These are phyloP conservation scores for Phylloscopus trochiloides DNA, from an alignment of 2,113 vertebrate genomes.

Conservation along the genomic window DNA sequence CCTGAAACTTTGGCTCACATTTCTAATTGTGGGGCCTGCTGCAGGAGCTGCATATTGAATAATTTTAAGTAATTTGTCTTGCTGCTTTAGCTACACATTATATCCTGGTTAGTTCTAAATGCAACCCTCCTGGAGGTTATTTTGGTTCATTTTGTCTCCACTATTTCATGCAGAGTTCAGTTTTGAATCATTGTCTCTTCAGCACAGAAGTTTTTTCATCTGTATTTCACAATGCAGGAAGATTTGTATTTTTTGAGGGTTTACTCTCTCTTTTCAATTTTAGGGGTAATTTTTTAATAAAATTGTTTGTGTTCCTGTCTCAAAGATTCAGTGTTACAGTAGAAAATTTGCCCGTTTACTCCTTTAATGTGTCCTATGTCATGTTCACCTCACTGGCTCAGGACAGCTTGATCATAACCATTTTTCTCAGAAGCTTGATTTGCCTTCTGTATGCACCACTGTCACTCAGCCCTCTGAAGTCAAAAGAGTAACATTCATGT, in stretches of 20 bases:
- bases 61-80: neutral
- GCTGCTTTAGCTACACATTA: neutral
- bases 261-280: neutral
- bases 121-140: neutral
- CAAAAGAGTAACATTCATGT: neutral
- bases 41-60: neutral
- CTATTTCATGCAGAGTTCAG: neutral
- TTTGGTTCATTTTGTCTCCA: neutral
- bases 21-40: neutral
- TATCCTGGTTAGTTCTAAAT: neutral
- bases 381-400: neutral
- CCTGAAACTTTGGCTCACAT: neutral
- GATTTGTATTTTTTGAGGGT: neutral
- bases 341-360: neutral
- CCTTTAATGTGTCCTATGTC: neutral
- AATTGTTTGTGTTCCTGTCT: neutral
- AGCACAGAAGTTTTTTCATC: neutral
- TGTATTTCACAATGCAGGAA: neutral
- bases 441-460: neutral
- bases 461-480: constrained; percentile 6
- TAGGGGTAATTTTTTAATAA: neutral
- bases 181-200: neutral
- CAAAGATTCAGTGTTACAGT: neutral
- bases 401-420: neutral
- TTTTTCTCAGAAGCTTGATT: neutral